Base-by-base conservation (phyloP, 2,797 vertebrate genomes). In the Amphiprion clarkii region DNA sequence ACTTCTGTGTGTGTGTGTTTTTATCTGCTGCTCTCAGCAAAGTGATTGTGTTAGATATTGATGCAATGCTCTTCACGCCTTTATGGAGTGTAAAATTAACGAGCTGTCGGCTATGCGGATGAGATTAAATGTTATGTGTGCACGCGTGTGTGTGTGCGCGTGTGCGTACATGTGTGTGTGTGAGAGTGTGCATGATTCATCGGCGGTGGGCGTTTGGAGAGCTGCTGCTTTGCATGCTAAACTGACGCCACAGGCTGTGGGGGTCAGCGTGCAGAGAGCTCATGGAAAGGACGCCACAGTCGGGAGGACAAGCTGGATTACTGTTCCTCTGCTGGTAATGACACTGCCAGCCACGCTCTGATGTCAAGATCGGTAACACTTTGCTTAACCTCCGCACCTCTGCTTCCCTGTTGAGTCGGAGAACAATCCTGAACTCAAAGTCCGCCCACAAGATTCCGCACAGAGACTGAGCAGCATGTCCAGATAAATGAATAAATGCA, bases 41-140 rank as follows among this genome's bases (percentile, higher is more conserved):
- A 87, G 81, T 64, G 83, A 86, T 82, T 88, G 82, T 89, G 83
- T 84, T 89, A 61, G 83, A 84, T 93, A 88, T 90, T 89, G 88
- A 93, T 88, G 85, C 79, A 54, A 71, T 74, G 87, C 83, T 88
- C 86, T 88, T 90, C 84, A 89, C 68, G 81, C 86, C 73, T 90
- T 87, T 82, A 88, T 85, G 76, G 86, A 89, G 87, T 91, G 91
- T 86, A 85, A 85, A 92, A 92, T 90, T 86, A 89, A 90, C 71
- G 88, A 92, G 88, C 86, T 91, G 88, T 87, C 78, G 59, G 75
- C 80, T 78, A 60, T 70, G 83, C 13, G 79, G 79, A 69, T 67
- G 79, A 89, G 85, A 89, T 88, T 87, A 88, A 91, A 86, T 82
- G 86, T 77, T 76, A 39, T 69, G 68, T 72, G 21, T 36, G 48